Conservation (phyloP, 1,140 invertebrate genomes). For the Papilio xuthus region DNA sequence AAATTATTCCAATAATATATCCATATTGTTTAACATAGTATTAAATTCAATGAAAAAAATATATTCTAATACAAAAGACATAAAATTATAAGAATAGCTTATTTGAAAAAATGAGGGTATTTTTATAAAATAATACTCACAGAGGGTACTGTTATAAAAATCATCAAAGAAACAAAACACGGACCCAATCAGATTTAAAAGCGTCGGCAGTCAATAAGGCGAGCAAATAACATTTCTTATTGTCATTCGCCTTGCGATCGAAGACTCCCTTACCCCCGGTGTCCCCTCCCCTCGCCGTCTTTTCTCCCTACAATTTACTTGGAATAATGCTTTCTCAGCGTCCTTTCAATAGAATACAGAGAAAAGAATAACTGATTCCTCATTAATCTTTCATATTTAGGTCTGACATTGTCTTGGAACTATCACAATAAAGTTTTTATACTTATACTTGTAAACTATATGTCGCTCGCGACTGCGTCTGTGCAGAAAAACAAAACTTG, state of each 20-base stretch:
- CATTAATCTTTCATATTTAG: slow-evolving; percentile 8
- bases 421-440: neutral
- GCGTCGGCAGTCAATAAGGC: slow-evolving; percentile 64
- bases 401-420: neutral
- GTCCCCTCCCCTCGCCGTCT: slow-evolving; percentile 33
- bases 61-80: neutral
- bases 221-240: slow-evolving; percentile 63
- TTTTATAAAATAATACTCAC: neutral
- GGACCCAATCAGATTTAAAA: slow-evolving; percentile 64
- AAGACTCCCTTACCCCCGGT: slow-evolving; percentile 32
- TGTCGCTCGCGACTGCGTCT: no score
- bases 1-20: neutral
- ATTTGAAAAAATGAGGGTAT: slow-evolving; percentile 3
- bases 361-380: slow-evolving; percentile 9
- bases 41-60: neutral
- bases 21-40: neutral
- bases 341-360: slow-evolving; percentile 26
- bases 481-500: no score
- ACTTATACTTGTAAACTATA: no score
- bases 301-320: slow-evolving; percentile 38
- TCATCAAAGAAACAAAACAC: slow-evolving; percentile 52
- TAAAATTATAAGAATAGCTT: slow-evolving; percentile 1
- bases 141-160: slow-evolving; percentile 19
- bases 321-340: slow-evolving; percentile 32
- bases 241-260: slow-evolving; percentile 54